Evolutionary conservation across 2,797 vertebrate species (phyloP).

Genomic region (Hydrocynus forskahlii): DNA sequence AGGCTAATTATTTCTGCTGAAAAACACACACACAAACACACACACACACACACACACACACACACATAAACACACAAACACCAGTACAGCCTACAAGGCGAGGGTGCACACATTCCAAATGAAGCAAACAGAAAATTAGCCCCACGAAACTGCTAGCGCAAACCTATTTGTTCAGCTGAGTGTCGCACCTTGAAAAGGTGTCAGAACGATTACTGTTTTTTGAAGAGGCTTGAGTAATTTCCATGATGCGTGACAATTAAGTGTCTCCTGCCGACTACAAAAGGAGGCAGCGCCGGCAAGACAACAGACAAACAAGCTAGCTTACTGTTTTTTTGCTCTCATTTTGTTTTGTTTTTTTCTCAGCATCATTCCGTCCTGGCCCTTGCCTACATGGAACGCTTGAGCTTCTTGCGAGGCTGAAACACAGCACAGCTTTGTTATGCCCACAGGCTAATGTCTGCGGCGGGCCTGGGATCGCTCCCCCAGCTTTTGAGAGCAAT

Average conservation of each 20-base stretch:
- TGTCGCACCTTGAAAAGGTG: conserved; percentile 43
- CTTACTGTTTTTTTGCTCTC: not conserved
- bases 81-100: conserved; percentile 46
- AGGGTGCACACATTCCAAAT: conserved; percentile 51
- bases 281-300: conserved; percentile 26
- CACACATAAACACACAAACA: not conserved
- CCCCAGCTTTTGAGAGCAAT: conserved; percentile 39
- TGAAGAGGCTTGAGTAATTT: conserved; percentile 52
- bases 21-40: conserved; percentile 26
- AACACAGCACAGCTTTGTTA: conserved; percentile 32
- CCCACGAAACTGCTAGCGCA: conserved; percentile 33
- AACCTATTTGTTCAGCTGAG: conserved; percentile 52
- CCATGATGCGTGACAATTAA: conserved; percentile 50
- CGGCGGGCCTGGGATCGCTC: conserved; percentile 35
- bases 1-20: conserved; percentile 63
- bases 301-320: conserved; percentile 40
- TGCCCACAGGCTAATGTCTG: conserved; percentile 51
- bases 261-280: conserved; percentile 45
- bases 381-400: conserved; percentile 15
- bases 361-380: not conserved
- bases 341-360: not conserved
- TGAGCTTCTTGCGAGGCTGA: conserved; percentile 6
- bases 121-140: conserved; percentile 58
- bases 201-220: conserved; percentile 43
- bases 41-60: not conserved